Base-by-base conservation (phyloP, 2,888 invertebrate species). In the Macrophya alboannulata region DNA sequence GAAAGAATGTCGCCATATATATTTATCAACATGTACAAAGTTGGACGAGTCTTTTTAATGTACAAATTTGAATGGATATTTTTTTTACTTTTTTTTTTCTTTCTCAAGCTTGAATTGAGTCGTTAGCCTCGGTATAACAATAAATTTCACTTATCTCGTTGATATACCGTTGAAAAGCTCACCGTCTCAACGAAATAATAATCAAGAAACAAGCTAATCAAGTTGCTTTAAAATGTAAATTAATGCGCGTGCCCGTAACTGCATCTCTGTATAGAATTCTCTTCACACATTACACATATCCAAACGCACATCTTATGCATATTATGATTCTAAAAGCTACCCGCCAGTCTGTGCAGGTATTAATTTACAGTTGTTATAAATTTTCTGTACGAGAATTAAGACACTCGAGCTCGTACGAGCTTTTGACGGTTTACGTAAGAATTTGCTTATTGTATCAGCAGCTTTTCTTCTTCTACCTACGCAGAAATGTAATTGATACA, bases 181-280 rank as follows among this genome's bases (percentile, higher is more conserved):
- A 81, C 10, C n/a, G 40, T 62, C 59, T 81, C 21, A 43, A n/a
- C 81, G 81, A 43, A 62, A 81, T 62, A 43, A 43, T 62, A 77
- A 74, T 77, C 89, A 90, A 91, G 88, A 87, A 91, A 90, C 89
- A 87, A 89, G 89, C 90, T 90, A 91, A 91, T 91, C 91, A 91
- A 89, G 86, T 87, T 21, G 86, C 88, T 89, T 90, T 90, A 90
- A 91, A 90, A 90, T 89, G 89, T 89, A 90, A 91, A 91, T 89
- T 87, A 90, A 88, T 89, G 88, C 89, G 87, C 88, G 89, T 76
- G 77, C 37, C 31, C 4, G 8, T 45, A 55, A 55, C 17, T 55
- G n/a, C 55, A 5, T 1, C n/a, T 10, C 8, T 55, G 55, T 43
- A 74, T 43, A 37, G 15, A 10, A 68, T 68, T 37, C 68, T 68